phyloP scores from a whole-genome alignment of 2,113 vertebrate species.

The Psilopogon haemacephalus region DNA sequence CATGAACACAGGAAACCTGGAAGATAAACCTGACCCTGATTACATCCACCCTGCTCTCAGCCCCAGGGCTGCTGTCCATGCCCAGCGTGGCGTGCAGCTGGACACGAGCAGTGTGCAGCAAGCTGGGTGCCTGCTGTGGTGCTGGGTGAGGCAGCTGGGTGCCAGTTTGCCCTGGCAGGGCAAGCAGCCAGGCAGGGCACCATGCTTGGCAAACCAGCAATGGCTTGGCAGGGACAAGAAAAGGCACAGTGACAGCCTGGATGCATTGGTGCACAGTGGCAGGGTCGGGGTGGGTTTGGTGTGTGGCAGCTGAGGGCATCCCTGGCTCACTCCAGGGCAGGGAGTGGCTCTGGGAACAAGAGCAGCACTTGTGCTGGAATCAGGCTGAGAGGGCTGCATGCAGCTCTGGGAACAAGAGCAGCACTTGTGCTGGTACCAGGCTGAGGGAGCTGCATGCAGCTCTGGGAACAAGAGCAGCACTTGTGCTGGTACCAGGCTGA shows the following conservation, averaged over 20 bases:
- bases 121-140: background rate
- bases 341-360: background rate
- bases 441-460: too few species aligned
- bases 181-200: background rate
- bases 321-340: background rate
- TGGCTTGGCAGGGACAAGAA: background rate
- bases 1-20: background rate
- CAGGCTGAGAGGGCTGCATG: background rate
- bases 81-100: background rate
- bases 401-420: too few species aligned
- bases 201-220: background rate
- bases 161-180: background rate
- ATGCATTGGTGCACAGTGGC: background rate
- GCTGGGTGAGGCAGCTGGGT: background rate
- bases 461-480: too few species aligned
- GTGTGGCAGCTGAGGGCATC: accelerated
- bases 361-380: accelerated
- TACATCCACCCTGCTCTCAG: background rate
- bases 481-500: too few species aligned
- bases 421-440: too few species aligned
- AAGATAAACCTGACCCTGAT: constrained; percentile 12
- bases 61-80: background rate
- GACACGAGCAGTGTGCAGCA: accelerated
- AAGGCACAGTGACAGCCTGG: background rate
- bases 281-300: accelerated